These are phyloP conservation scores for Diachasma alloeum DNA, from an alignment of 1,140 invertebrate genomes.

Conservation along the genomic window DNA sequence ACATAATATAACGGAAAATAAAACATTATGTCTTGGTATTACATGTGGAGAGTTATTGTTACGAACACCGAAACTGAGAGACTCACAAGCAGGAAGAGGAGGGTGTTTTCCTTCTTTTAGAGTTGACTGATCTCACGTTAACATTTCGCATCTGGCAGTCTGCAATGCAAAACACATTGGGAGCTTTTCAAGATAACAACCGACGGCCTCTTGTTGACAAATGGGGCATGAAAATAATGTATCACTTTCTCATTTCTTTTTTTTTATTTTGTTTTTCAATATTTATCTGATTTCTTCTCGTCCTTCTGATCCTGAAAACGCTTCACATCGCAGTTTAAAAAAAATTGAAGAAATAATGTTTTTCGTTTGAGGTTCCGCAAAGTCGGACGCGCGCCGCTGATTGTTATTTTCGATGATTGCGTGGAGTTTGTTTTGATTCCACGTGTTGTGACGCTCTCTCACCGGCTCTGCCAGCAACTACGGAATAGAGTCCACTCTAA, in stretches of 20 bases:
- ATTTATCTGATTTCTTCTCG: neutral
- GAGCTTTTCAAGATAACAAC: slow-evolving; percentile 61
- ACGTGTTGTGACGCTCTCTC: slow-evolving; percentile 33
- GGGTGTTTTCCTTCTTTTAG: slow-evolving; percentile 75
- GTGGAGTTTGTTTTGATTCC: neutral
- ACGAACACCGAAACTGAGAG: slow-evolving; percentile 71
- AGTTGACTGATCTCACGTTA: slow-evolving; percentile 78
- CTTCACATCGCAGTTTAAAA: neutral
- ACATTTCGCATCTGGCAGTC: slow-evolving; percentile 79
- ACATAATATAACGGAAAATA: slow-evolving; percentile 31
- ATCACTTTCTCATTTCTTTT: slow-evolving; percentile 31
- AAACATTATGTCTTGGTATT: slow-evolving; percentile 42
- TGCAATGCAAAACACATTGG: slow-evolving; percentile 71
- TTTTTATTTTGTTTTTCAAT: slow-evolving; percentile 1
- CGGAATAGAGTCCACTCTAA: slow-evolving; percentile 59
- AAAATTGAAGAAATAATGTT: neutral
- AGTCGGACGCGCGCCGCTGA: neutral
- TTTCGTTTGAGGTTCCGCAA: neutral
- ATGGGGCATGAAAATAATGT: slow-evolving; percentile 33
- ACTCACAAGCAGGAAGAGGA: slow-evolving; percentile 77
- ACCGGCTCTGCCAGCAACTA: slow-evolving; percentile 45
- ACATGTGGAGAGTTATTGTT: slow-evolving; percentile 56
- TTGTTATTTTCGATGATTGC: neutral
- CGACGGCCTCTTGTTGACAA: slow-evolving; percentile 47
- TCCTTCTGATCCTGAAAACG: slow-evolving; percentile 20